These are phyloP conservation scores for Pomatostomus ruficeps DNA, from an alignment of 2,113 vertebrate species.

Conservation along the genomic window DNA sequence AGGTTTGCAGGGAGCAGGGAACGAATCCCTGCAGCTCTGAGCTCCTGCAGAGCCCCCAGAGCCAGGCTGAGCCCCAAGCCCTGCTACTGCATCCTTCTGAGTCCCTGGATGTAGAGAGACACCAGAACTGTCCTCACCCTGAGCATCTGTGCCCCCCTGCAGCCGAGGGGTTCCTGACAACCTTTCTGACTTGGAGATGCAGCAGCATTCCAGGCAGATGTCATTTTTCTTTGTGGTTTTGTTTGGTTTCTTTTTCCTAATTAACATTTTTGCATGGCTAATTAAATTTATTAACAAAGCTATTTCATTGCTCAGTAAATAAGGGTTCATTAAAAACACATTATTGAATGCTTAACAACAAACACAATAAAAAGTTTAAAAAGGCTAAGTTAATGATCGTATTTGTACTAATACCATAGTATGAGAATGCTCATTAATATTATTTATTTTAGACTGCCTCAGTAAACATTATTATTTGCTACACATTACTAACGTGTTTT, in stretches of 20 bases:
- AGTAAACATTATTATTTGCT: background rate
- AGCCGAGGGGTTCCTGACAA: background rate
- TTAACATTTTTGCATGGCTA: background rate
- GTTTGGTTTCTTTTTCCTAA: background rate
- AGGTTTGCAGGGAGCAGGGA: rapidly evolving
- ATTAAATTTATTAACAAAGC: background rate
- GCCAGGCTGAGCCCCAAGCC: background rate
- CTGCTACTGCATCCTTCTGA: background rate
- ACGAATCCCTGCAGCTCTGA: rapidly evolving
- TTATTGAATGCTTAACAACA: constrained; percentile 17
- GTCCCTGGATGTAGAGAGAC: background rate
- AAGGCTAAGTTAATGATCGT: background rate
- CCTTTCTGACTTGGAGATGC: background rate
- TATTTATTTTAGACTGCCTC: background rate
- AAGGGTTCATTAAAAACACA: constrained; percentile 33
- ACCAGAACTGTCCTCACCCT: background rate
- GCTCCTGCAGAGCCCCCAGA: background rate
- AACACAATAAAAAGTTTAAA: background rate
- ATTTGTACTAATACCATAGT: background rate
- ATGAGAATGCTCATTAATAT: background rate
- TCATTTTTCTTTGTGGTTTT: background rate
- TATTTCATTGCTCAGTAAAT: constrained; percentile 12
- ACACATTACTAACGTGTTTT: background rate
- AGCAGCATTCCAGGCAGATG: background rate
- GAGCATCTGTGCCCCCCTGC: background rate